Conservation (phyloP, 2,797 vertebrate species). For the Spondyliosoma cantharus region DNA sequence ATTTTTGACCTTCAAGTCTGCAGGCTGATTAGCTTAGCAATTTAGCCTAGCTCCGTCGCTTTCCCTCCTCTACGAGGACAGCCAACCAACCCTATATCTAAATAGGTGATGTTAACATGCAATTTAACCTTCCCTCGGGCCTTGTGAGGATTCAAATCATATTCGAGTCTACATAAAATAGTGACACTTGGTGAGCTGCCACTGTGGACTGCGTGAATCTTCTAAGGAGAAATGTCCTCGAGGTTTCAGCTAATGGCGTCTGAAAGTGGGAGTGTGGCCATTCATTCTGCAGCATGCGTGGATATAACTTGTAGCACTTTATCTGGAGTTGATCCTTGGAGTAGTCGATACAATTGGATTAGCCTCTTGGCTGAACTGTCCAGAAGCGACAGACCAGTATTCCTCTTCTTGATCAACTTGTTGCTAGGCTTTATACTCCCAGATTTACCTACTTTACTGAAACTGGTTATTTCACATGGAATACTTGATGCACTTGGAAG, state of each 20-base stretch:
- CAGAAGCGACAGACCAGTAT: background rate
- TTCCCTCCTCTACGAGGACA: background rate
- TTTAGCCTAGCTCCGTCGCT: slow-evolving; percentile 44
- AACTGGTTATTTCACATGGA: background rate
- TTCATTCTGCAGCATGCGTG: slow-evolving; percentile 27
- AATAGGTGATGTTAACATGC: background rate
- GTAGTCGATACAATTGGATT: slow-evolving; percentile 49
- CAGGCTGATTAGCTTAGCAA: slow-evolving; percentile 68
- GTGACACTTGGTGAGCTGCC: fast-evolving
- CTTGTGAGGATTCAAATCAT: fast-evolving
- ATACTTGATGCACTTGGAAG: no score
- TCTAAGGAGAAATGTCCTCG: background rate
- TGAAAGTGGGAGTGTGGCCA: background rate
- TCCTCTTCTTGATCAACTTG: background rate
- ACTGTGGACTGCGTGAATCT: no score
- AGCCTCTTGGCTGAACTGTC: slow-evolving; percentile 10
- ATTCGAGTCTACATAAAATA: fast-evolving
- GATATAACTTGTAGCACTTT: slow-evolving; percentile 24
- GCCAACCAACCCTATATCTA: fast-evolving
- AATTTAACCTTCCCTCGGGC: no score
- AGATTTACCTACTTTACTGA: background rate
- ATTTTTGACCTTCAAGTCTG: slow-evolving; percentile 79
- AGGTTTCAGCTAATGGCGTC: slow-evolving; percentile 35
- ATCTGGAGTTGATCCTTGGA: slow-evolving; percentile 41
- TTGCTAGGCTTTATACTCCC: background rate